Base-by-base conservation (phyloP, 2,113 vertebrate species). In the Ctenodactylus gundi region DNA sequence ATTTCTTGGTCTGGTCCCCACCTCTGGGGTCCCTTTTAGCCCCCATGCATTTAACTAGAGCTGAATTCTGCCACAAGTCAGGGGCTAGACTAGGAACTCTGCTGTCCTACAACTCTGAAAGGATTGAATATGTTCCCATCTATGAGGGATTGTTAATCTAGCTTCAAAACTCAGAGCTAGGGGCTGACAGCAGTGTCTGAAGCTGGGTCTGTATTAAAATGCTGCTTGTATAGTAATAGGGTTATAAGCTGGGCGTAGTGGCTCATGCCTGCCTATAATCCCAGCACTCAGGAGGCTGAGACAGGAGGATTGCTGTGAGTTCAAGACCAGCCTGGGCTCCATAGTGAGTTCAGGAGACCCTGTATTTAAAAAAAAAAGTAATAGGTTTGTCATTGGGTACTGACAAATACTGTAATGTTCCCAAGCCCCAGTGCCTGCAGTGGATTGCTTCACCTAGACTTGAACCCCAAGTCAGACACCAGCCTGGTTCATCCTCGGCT, bases 141-240 rank as follows among this genome's bases (percentile, higher is more conserved):
- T 49, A 6, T 1, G 29, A 58, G 72, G 13, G 23, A 15, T 46
- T 73, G 36, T 39, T 15, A 12, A 14, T 77, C 55, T 21, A 41
- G 46, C 85, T 73, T 55, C 65, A 82, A 20, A 70, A 39, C 25
- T 51, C 39, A 39, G 44, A 46, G 36, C 62, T 6, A 0, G 21
- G 64, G 13, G 7, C 39, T 41, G 9, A 10, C 62, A 58, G 60
- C 51, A 14, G n/a, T 77, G 3, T 41, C n/a, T 1, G 41, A 31
- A 49, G 29, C n/a, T 49, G 34, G 41, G 10, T 53, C 23, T 2
- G 18, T 55, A 5, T 44, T 27, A 49, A 46, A 17, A 29, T 13
- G 3, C 14, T 4, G 53, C 31, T 46, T 64, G 3, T 0, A 0
- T 14, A 34, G 17, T 6, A 1, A 21, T n/a, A n/a, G n/a, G n/a